These are phyloP conservation scores for Prionailurus viverrinus DNA, from an alignment of 2,113 vertebrate genomes.

Conservation along the genomic window DNA sequence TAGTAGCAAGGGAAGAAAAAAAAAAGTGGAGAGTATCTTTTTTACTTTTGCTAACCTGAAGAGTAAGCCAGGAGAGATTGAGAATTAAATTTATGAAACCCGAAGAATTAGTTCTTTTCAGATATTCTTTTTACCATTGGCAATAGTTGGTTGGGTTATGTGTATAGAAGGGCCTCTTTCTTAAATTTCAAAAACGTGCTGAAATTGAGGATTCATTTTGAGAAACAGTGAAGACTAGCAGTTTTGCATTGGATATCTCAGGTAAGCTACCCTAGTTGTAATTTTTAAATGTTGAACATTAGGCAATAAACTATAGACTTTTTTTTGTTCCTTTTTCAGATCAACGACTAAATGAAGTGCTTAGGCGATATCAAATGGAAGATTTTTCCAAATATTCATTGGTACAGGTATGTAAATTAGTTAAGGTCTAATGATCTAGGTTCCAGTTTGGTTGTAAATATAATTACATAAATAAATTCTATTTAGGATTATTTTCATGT, in stretches of 20 bases:
- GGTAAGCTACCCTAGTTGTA: constrained; percentile 9
- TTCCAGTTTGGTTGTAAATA: constrained; percentile 27
- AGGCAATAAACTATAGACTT: neutral
- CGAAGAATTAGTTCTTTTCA: constrained; percentile 29
- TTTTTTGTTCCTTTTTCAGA: constrained; percentile 83
- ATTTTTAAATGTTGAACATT: constrained; percentile 23
- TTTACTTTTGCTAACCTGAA: neutral
- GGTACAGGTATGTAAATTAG: constrained; percentile 87
- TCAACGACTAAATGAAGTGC: constrained; percentile 81
- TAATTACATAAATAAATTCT: neutral
- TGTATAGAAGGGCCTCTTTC: neutral
- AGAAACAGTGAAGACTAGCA: neutral
- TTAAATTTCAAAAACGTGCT: constrained; percentile 36
- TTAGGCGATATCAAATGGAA: constrained; percentile 81
- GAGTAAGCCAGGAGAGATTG: neutral
- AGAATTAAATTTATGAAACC: constrained; percentile 37
- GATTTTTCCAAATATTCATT: constrained; percentile 67
- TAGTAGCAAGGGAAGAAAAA: neutral
- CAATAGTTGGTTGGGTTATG: neutral
- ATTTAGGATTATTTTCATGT: constrained; percentile 25
- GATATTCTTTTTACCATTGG: neutral
- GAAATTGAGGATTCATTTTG: constrained; percentile 4
- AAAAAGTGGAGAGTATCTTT: neutral
- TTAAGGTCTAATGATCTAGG: neutral
- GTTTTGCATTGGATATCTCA: neutral